Percentiles rank a stretch among this genome's conserved stretches.
phyloP scores from a whole-genome alignment of 2,888 invertebrate species.

The Drosophila meridionalis region DNA sequence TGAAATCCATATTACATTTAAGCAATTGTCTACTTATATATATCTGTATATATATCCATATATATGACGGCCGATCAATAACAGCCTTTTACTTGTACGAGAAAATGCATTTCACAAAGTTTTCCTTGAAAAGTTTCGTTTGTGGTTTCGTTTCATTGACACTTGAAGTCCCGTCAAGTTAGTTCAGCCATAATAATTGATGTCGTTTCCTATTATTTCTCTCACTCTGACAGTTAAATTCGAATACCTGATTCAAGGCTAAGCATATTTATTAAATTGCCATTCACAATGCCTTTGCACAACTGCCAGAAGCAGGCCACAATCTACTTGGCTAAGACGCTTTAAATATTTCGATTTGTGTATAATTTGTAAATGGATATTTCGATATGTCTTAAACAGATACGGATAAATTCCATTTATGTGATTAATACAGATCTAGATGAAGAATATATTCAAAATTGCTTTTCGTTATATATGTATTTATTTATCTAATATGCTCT shows the following conservation, averaged over 20 bases:
- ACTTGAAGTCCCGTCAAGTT: slow-evolving; percentile 30
- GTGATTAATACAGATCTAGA: not conserved
- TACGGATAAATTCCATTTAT: no score
- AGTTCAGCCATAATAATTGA: slow-evolving; percentile 16
- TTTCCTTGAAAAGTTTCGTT: slow-evolving; percentile 12
- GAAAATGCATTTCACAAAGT: slow-evolving; percentile 26
- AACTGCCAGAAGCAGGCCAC: not conserved
- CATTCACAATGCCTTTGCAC: not conserved
- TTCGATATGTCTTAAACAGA: no score
- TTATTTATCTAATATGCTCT: not conserved
- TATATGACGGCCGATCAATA: not conserved
- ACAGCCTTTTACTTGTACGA: not conserved
- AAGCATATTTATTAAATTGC: not conserved
- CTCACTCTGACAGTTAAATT: not conserved
- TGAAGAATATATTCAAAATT: not conserved
- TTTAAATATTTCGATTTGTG: not conserved
- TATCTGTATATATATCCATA: no score
- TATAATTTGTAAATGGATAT: not conserved
- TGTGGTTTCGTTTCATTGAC: slow-evolving; percentile 10
- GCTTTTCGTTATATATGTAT: not conserved
- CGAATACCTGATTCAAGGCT: not conserved
- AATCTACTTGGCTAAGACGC: not conserved
- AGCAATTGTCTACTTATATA: not conserved
- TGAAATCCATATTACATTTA: not conserved
- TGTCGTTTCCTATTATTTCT: slow-evolving; percentile 15